Base-by-base conservation (phyloP, 2,113 vertebrate species). In the Pogona vitticeps region DNA sequence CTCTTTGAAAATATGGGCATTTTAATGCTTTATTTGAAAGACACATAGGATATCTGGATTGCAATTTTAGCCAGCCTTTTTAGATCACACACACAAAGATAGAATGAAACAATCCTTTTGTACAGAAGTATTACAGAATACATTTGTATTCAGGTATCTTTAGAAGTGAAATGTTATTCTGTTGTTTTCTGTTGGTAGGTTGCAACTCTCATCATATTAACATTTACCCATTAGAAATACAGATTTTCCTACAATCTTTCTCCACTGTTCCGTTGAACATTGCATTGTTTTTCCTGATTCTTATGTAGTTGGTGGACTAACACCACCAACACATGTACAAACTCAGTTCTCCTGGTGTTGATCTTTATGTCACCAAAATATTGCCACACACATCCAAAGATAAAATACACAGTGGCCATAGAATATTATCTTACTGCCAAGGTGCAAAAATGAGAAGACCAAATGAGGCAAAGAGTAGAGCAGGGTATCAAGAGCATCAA, bases 11-110 rank as follows among this genome's bases (percentile, higher is more conserved):
- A 59, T 70, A 21, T 72, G 28, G n/a, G 59, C 33, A 58, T 26
- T 36, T 63, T 31, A 56, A 56, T 13, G 18, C 78, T 79, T 21
- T 86, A 46, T 80, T 88, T 90, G n/a, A 87, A 90, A 58, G 36
- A 17, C 63, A 17, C 61, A 79, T 65, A 36, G 21, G 17, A 31
- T 90, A 5, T 58, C 90, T 88, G 73, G 23, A 63, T 65, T 83
- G 36, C 0, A 79, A 68, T 58, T 80, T 83, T 52, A 89, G 84
- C 26, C 77, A 42, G 26, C 28, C 15, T 65, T 84, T 80, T 36
- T 13, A 40, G 36, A 6, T n/a, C n/a, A n/a, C n/a, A 23, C 9
- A 80, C 26, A 38, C 20, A 14, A 9, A 65, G 18, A 63, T 68
- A 84, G 8, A 76, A 76, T 52, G 23, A 65, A 80, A 33, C 59